Base-by-base conservation (phyloP, 2,888 invertebrate genomes). In the Adelphocoris suturalis region DNA sequence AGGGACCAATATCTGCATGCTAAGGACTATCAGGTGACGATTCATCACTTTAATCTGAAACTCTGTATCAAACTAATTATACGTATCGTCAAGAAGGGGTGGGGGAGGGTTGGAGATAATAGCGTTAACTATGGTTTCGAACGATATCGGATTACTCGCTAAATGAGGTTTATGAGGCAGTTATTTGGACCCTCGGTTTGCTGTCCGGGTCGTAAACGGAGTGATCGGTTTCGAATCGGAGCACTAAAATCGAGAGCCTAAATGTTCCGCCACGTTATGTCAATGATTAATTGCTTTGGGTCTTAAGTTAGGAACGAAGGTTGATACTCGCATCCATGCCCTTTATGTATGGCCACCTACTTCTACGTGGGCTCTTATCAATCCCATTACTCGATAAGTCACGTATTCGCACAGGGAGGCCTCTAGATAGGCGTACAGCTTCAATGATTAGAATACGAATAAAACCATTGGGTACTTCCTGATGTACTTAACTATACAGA, bases 131-230 rank as follows among this genome's bases (percentile, higher is more conserved):
- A 68, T 68, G 23, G 68, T 68, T 68, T 27, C 11, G 37, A 68
- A 68, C 23, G 23, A 13, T 68, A 68, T 68, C 68, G 68, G 68
- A 68, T 68, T 68, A 23, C 23, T 27, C 23, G 23, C 68, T 23
- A 68, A 68, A 68, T 23, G 68, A 23, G 11, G 23, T 23, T 68
- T 68, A 68, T 13, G 23, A 68, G 23, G 68, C 23, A 7, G 23
- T 23, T 23, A 23, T 13, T 68, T 23, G 23, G 9, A 23, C 68
- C 68, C 27, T 23, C 68, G 23, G 23, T 23, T 68, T 23, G 68
- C 23, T 68, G 68, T 23, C 23, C 68, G 68, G 68, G 68, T 68
- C 68, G 23, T 68, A 68, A 68, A 68, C 68, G 68, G 9, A 68
- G 11, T 23, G 23, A 19, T 68, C 68, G 23, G 12, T 68, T 68